Evolutionary conservation across 30 jellyfish, hydroid and myxozoan genomes (phyloP).

Genomic region (Hydractinia symbiolongicarpus): DNA sequence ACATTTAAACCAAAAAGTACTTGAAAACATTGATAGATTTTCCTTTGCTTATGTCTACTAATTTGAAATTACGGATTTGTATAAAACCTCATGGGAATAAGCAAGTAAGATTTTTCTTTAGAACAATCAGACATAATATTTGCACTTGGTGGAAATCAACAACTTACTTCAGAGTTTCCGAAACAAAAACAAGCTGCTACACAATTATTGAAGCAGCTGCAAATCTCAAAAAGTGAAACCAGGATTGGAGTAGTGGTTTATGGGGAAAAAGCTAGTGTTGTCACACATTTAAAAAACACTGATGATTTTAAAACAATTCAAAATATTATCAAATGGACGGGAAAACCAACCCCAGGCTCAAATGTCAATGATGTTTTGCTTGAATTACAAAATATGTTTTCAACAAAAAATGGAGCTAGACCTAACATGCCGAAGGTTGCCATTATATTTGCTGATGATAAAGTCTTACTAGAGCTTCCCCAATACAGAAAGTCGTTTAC

Average conservation of each 20-base stretch:
- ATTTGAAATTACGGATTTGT: neutral
- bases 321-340: neutral
- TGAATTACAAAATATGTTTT: constrained; percentile 17
- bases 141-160: constrained; percentile 2
- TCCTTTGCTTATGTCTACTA: neutral
- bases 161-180: neutral
- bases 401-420: constrained; percentile 48
- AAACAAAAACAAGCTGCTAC: constrained; percentile 2
- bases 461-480: neutral
- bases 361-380: neutral
- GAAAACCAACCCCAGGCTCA: neutral
- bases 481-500: neutral
- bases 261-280: neutral
- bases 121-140: neutral
- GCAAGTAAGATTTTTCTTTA: neutral
- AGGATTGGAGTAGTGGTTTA: constrained; percentile 6
- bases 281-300: neutral
- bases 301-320: neutral
- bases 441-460: constrained; percentile 36
- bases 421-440: constrained; percentile 43
- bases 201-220: neutral
- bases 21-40: too few species aligned
- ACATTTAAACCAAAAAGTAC: too few species aligned
- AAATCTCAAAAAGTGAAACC: neutral
- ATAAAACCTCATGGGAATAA: neutral